phyloP scores from a whole-genome alignment of 2,797 vertebrate genomes.

The Lepus oiostolus region DNA sequence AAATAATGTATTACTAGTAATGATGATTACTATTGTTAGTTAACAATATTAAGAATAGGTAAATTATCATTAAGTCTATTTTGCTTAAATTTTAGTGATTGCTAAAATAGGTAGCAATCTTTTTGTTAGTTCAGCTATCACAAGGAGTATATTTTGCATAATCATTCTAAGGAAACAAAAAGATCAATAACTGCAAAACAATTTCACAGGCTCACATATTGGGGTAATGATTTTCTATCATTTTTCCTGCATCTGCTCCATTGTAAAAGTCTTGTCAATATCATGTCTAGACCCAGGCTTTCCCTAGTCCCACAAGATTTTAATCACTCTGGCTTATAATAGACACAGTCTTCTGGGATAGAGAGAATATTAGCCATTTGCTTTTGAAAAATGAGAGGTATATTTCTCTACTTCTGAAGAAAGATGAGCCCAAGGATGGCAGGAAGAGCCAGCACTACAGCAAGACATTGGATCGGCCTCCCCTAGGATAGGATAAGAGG shows the following conservation, averaged over 20 bases:
- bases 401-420: neutral
- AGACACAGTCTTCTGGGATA: neutral
- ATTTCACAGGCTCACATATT: neutral
- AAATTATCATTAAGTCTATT: neutral
- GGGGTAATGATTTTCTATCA: neutral
- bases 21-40: neutral
- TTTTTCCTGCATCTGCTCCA: neutral
- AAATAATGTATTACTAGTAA: conserved; percentile 1
- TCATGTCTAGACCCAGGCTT: neutral
- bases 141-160: neutral
- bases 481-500: neutral
- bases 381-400: neutral
- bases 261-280: neutral
- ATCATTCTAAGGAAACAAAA: conserved; percentile 20
- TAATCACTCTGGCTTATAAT: neutral
- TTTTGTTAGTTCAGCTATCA: neutral
- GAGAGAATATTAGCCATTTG: neutral
- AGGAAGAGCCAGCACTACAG: neutral
- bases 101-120: conserved; percentile 20
- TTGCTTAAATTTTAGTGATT: neutral
- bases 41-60: neutral
- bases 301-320: neutral
- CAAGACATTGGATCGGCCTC: neutral
- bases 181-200: neutral
- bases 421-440: neutral